Percentiles rank a stretch among this genome's conserved stretches.
phyloP scores from a whole-genome alignment of 2,113 vertebrate species.

The Galbula dea region DNA sequence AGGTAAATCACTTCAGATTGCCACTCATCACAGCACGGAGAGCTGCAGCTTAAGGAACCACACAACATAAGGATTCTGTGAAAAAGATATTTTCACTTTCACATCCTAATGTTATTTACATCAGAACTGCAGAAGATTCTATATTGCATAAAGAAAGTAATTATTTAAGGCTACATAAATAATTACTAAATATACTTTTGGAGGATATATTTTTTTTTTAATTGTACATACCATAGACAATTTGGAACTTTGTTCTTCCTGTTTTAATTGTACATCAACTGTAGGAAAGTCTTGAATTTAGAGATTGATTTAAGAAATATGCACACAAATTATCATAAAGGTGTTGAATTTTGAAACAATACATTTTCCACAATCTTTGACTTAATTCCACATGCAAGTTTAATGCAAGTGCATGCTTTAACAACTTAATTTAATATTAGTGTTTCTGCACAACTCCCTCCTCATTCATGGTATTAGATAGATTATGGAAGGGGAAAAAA shows the following conservation, averaged over 20 bases:
- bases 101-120: not conserved
- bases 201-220: not conserved
- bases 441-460: not conserved
- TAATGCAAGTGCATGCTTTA: not conserved
- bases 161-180: not conserved
- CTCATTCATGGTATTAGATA: not conserved
- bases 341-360: not conserved
- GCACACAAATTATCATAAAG: not conserved
- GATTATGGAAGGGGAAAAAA: not conserved
- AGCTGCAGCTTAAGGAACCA: not conserved
- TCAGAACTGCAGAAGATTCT: not conserved
- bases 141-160: not conserved
- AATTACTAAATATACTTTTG: not conserved
- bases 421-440: not conserved
- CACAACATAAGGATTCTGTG: not conserved
- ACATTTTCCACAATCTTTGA: not conserved
- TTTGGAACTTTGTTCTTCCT: not conserved
- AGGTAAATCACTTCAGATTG: not conserved
- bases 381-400: not conserved
- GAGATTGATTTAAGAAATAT: accelerated
- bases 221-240: not conserved
- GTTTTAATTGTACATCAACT: not conserved
- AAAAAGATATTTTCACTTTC: not conserved
- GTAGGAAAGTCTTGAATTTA: not conserved
- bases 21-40: not conserved